Conservation (phyloP, 2,888 invertebrate genomes). For the Pocota personata region DNA sequence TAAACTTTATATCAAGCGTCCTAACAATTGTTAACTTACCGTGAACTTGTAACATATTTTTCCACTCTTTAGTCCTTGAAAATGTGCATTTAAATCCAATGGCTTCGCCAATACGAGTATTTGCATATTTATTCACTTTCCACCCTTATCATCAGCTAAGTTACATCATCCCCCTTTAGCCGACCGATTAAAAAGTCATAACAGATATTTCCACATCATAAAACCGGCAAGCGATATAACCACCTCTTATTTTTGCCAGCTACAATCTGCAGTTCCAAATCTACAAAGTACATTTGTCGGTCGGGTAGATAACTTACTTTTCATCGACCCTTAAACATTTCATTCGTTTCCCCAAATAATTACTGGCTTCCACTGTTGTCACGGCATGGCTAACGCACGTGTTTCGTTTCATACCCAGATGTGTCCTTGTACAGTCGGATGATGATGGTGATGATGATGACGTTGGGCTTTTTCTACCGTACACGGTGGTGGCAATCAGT, state of each 20-base stretch:
- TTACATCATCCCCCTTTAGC: neutral
- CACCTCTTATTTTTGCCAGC: slow-evolving; percentile 24
- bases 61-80: neutral
- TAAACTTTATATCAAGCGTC: no score
- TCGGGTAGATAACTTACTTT: slow-evolving; percentile 45
- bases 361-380: slow-evolving; percentile 28
- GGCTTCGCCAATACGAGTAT: slow-evolving; percentile 2
- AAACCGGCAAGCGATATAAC: slow-evolving; percentile 61
- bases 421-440: slow-evolving; percentile 42
- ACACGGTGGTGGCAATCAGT: slow-evolving; percentile 43
- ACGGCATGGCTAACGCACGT: slow-evolving; percentile 45
- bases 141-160: slow-evolving; percentile 2
- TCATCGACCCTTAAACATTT: slow-evolving; percentile 32
- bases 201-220: slow-evolving; percentile 72
- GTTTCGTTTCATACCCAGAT: slow-evolving; percentile 51
- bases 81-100: slow-evolving; percentile 16
- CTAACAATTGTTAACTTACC: no score
- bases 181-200: slow-evolving; percentile 71
- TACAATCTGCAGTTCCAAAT: slow-evolving; percentile 47
- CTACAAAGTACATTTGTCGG: slow-evolving; percentile 35
- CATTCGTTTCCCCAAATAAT: slow-evolving; percentile 47
- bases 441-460: slow-evolving; percentile 8
- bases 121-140: slow-evolving; percentile 50
- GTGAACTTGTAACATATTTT: slow-evolving; percentile 5
- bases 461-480: neutral